Evolutionary conservation across 2,888 invertebrate species (phyloP).

Genomic region (Diarsia dahlii): DNA sequence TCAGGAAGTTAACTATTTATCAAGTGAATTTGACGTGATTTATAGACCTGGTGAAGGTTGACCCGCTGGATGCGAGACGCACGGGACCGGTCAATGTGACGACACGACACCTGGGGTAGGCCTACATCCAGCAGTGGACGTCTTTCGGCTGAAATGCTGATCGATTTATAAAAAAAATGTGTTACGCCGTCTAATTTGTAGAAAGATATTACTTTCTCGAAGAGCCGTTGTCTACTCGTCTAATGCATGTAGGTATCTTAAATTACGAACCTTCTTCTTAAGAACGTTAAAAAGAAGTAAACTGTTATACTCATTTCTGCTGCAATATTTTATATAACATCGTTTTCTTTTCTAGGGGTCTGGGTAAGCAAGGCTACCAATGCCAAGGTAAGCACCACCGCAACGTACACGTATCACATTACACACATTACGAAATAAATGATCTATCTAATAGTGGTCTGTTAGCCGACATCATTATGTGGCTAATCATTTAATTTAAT

Average conservation of each 20-base stretch:
- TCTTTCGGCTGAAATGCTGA: background rate
- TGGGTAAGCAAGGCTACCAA: constrained; percentile 99
- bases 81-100: too few relatives aligned
- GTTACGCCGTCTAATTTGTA: background rate
- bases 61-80: too few relatives aligned
- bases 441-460: background rate
- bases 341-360: constrained; percentile 93
- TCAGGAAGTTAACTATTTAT: background rate
- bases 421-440: background rate
- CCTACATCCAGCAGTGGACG: too few relatives aligned
- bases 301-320: background rate
- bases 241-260: background rate
- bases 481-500: background rate
- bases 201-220: background rate
- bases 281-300: background rate
- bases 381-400: constrained; percentile 95
- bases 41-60: too few relatives aligned
- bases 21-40: background rate
- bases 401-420: background rate
- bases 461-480: background rate
- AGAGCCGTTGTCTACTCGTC: background rate
- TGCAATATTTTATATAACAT: constrained; percentile 1
- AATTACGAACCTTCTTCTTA: background rate
- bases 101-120: too few relatives aligned
- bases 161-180: background rate